Conservation (phyloP, 2,113 vertebrate genomes). For the Haliaeetus leucogaster region DNA sequence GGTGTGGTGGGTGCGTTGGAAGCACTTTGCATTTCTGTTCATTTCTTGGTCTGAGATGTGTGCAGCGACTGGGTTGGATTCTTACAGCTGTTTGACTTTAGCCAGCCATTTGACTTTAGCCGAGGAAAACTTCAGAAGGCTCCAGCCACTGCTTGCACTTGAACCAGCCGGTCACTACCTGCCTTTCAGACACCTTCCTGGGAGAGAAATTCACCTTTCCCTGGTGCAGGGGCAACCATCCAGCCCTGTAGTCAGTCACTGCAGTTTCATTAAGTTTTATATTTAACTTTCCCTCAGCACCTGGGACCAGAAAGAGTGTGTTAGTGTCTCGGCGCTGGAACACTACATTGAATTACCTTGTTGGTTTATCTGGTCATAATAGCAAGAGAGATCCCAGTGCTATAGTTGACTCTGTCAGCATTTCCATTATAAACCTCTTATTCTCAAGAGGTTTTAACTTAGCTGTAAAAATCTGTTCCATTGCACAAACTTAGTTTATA, state of each 20-base stretch:
- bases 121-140: background rate
- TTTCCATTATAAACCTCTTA: slow-evolving; percentile 47
- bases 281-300: slow-evolving; percentile 48
- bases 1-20: background rate
- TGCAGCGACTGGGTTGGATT: background rate
- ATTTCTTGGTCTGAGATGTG: background rate
- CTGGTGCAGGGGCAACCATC: background rate
- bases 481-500: slow-evolving; percentile 35
- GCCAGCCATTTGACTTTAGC: background rate
- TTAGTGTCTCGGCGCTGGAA: slow-evolving; percentile 43
- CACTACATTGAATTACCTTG: slow-evolving; percentile 62
- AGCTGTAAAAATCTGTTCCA: slow-evolving; percentile 41
- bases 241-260: background rate
- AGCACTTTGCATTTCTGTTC: background rate
- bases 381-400: slow-evolving; percentile 50
- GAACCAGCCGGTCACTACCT: background rate
- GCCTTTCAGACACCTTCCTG: background rate
- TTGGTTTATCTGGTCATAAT: slow-evolving; percentile 67
- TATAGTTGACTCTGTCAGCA: slow-evolving; percentile 58
- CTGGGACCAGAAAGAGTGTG: slow-evolving; percentile 40
- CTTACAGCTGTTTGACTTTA: background rate
- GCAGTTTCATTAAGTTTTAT: slow-evolving; percentile 60
- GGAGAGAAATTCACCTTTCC: slow-evolving; percentile 15
- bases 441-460: slow-evolving; percentile 46
- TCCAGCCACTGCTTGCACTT: background rate